A percentile compares a stretch with the other conserved stretches of the same genome.
These are phyloP conservation scores for Amphiprion ocellaris DNA, from an alignment of 2,113 vertebrate species.

Conservation along the genomic window DNA sequence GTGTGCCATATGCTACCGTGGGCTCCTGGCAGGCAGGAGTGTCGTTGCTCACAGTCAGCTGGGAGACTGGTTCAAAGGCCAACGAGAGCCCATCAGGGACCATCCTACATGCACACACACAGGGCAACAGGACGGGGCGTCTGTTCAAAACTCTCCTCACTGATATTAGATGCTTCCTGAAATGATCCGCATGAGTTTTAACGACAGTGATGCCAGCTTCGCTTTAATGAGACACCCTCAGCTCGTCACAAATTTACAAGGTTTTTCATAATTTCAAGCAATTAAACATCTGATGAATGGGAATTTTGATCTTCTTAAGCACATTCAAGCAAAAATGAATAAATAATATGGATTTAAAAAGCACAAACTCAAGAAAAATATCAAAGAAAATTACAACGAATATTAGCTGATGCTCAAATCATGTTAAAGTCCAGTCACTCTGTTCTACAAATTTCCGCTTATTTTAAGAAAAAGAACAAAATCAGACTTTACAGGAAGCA, in stretches of 20 bases:
- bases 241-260: not conserved
- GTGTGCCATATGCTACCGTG: constrained; percentile 66
- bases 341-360: no score
- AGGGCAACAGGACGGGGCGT: not conserved
- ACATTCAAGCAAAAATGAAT: no score
- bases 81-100: constrained; percentile 64
- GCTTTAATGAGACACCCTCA: not conserved
- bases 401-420: not conserved
- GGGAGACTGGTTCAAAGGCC: constrained; percentile 70
- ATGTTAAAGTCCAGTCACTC: not conserved
- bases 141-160: constrained; percentile 8
- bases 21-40: constrained; percentile 65
- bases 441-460: no score
- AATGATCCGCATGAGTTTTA: not conserved
- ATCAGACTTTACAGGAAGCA: not conserved
- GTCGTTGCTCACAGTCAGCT: constrained; percentile 45
- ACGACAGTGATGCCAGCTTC: not conserved
- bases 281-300: not conserved
- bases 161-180: constrained; percentile 6
- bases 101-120: constrained; percentile 1
- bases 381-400: not conserved
- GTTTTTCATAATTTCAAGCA: not conserved
- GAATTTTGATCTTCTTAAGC: not conserved
- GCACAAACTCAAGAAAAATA: no score
- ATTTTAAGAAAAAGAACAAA: not conserved